A percentile compares a stretch with the other conserved stretches of the same genome.
Conservation (phyloP, 37 sponge, comb jelly and placozoan species). For the Cladorhizidae sp. region DNA sequence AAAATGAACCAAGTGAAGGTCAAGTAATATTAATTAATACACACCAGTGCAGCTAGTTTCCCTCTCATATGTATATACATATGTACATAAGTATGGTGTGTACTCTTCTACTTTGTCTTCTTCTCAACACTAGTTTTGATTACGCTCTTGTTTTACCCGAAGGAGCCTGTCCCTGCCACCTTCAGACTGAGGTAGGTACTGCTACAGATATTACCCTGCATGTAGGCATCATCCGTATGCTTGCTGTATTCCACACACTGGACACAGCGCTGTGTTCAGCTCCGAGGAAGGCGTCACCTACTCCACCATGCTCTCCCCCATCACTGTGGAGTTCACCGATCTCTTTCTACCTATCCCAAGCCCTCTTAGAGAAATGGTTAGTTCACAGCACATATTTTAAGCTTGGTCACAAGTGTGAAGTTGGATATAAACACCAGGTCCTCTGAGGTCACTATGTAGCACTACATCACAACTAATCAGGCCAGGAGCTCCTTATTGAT, state of each 20-base stretch:
- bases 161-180: slow-evolving; percentile 52
- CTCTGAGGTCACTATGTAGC: too few species aligned
- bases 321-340: slow-evolving; percentile 49
- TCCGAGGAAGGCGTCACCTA: slow-evolving; percentile 57
- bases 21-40: too few species aligned
- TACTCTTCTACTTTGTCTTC: neutral
- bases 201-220: neutral
- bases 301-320: slow-evolving; percentile 8
- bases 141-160: slow-evolving; percentile 34
- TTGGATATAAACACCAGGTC: too few species aligned
- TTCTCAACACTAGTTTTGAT: slow-evolving; percentile 24
- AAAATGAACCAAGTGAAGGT: too few species aligned
- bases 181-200: slow-evolving; percentile 28
- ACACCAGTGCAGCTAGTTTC: too few species aligned
- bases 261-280: slow-evolving; percentile 66
- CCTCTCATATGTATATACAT: slow-evolving; percentile 1
- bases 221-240: neutral
- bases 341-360: slow-evolving; percentile 50
- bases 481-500: too few species aligned
- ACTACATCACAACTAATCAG: too few species aligned
- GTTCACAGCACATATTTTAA: too few species aligned
- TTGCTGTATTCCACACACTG: neutral
- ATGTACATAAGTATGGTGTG: neutral
- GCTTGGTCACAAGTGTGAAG: too few species aligned
- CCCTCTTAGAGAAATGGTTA: neutral